phyloP scores from a whole-genome alignment of 2,888 invertebrate genomes.

The Erpobdella octoculata region DNA sequence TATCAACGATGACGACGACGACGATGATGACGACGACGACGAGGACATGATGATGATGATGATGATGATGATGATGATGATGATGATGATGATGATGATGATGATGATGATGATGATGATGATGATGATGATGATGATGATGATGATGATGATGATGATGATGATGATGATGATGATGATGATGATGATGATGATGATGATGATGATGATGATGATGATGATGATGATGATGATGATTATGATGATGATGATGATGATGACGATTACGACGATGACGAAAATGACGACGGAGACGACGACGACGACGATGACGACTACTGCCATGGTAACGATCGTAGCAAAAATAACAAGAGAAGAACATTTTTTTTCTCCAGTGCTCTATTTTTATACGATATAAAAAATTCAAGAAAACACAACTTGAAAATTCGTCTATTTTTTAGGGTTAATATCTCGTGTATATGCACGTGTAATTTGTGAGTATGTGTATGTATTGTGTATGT shows the following conservation, averaged over 20 bases:
- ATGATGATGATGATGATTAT: not conserved
- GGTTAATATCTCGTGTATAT: no score
- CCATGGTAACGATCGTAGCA: not conserved
- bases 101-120: constrained; percentile 8
- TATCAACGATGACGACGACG: not conserved
- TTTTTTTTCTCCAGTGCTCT: no score
- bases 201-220: not conserved
- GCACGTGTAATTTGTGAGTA: not conserved
- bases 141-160: constrained; percentile 14
- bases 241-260: constrained; percentile 17
- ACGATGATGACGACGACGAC: not conserved
- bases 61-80: constrained; percentile 17
- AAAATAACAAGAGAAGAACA: not conserved
- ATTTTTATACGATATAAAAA: no score
- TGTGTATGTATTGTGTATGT: not conserved
- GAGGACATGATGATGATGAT: constrained; percentile 14
- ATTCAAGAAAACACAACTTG: not conserved
- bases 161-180: constrained; percentile 8
- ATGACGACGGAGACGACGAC: not conserved
- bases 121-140: constrained; percentile 14
- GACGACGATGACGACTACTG: not conserved
- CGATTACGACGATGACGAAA: constrained; percentile 14
- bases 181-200: not conserved
- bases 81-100: constrained; percentile 24
- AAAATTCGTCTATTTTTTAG: not conserved